A percentile compares a stretch with the other conserved stretches of the same genome.
Conservation (phyloP, 2,888 invertebrate genomes). For the Trissolcus brochymenae region DNA sequence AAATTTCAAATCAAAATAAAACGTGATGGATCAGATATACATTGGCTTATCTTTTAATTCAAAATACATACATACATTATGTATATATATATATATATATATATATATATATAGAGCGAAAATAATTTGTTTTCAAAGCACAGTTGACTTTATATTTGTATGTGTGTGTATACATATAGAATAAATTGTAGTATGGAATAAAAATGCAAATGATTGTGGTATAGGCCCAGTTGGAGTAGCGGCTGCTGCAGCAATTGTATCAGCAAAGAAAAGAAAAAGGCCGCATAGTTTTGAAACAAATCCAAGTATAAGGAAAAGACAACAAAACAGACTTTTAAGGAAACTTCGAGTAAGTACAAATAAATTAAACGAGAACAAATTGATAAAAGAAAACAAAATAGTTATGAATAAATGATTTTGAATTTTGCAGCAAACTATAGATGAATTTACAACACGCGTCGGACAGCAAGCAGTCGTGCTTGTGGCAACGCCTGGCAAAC, state of each 20-base stretch:
- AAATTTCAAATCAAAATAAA: not conserved
- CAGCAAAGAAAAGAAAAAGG: constrained; percentile 95
- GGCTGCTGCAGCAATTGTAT: constrained; percentile 96
- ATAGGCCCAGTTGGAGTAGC: constrained; percentile 95
- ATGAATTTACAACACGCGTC: constrained; percentile 97
- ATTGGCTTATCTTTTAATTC: constrained; percentile 20
- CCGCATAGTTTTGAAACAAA: constrained; percentile 98
- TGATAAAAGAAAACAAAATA: too few relatives aligned
- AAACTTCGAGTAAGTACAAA: constrained; percentile 84
- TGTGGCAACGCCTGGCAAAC: constrained; percentile 97
- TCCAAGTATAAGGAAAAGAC: constrained; percentile 95
- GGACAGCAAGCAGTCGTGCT: constrained; percentile 98
- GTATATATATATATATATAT: too few relatives aligned
- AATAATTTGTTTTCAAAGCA: too few relatives aligned
- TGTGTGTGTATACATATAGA: too few relatives aligned
- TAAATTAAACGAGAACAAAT: not conserved
- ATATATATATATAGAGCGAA: too few relatives aligned
- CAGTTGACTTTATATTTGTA: not conserved
- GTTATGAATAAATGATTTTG: not conserved
- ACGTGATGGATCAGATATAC: constrained; percentile 37
- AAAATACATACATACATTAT: too few relatives aligned
- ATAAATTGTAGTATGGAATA: too few relatives aligned
- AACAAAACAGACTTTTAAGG: constrained; percentile 93
- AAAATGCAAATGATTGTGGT: constrained; percentile 2
- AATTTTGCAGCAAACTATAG: constrained; percentile 87